phyloP scores from a whole-genome alignment of 1,140 invertebrate species.

The Tetraneura akinire region DNA sequence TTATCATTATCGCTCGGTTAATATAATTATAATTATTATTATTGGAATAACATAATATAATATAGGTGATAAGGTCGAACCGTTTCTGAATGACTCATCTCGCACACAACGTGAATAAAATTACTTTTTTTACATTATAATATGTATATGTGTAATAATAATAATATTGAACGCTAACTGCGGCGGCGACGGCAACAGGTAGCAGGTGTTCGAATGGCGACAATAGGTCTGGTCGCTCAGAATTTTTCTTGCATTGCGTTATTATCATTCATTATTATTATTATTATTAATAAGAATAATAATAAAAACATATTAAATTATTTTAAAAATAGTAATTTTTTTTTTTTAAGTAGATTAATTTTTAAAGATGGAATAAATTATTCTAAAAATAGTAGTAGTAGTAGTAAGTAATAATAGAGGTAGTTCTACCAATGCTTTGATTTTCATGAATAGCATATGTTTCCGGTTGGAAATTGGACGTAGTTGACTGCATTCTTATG shows the following conservation, averaged over 20 bases:
- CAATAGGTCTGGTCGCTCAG: constrained; percentile 15
- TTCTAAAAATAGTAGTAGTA: no score
- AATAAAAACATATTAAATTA: not conserved
- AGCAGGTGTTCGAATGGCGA: constrained; percentile 1
- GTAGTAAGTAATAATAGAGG: no score
- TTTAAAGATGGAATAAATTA: no score
- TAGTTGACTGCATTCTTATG: not conserved
- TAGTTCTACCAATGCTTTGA: no score
- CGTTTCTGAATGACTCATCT: not conserved
- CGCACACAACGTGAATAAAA: not conserved
- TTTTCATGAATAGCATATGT: no score
- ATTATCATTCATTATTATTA: not conserved
- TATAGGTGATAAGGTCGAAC: not conserved
- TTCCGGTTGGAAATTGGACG: no score
- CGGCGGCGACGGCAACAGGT: not conserved
- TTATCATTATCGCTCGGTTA: constrained; percentile 4
- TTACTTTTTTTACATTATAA: not conserved
- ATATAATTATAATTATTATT: not conserved
- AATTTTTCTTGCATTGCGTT: not conserved
- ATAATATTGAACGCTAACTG: no score
- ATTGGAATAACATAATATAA: not conserved
- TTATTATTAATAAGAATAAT: not conserved
- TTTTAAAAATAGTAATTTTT: not conserved
- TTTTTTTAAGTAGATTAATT: no score
- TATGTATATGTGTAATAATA: not conserved